Evolutionary conservation across 2,113 vertebrate genomes (phyloP).

Genomic region (Prochilodus magdalenae): DNA sequence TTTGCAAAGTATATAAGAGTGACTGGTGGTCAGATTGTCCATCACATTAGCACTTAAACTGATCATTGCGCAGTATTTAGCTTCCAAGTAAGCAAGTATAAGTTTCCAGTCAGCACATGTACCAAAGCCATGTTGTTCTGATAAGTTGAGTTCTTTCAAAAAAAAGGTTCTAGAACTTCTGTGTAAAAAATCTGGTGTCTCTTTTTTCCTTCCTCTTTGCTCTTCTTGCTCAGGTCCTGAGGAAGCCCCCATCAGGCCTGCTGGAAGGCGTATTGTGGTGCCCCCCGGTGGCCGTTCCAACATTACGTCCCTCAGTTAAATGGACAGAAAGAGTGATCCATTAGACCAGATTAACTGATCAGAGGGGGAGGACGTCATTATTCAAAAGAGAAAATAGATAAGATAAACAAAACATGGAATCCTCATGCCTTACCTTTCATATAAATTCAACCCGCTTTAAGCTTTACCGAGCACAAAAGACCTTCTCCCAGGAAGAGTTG

Average conservation of each 20-base stretch:
- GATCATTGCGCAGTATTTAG: too few species aligned
- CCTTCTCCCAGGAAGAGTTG: constrained; percentile 72
- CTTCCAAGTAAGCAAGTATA: too few species aligned
- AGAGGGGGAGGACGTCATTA: constrained; percentile 65
- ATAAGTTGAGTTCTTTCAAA: too few species aligned
- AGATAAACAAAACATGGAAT: constrained; percentile 82
- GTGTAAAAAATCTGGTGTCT: too few species aligned
- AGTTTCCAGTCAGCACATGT: too few species aligned
- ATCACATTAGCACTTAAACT: too few species aligned
- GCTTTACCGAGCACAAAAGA: constrained; percentile 85
- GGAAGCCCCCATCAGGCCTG: constrained; percentile 83
- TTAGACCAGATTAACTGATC: constrained; percentile 51
- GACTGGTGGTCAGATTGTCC: too few species aligned
- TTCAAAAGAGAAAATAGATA: constrained; percentile 62
- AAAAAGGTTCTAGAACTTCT: too few species aligned
- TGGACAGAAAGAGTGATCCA: constrained; percentile 34
- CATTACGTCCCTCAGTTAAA: constrained; percentile 97
- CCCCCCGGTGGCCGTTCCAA: constrained; percentile 97
- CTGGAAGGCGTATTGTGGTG: constrained; percentile 91
- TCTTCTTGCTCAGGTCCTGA: constrained; percentile 73
- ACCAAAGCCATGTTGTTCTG: too few species aligned
- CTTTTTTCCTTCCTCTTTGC: constrained; percentile 17
- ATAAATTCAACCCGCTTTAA: constrained; percentile 83
- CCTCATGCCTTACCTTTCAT: constrained; percentile 97
- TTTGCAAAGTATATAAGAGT: too few species aligned